phyloP scores from a whole-genome alignment of 2,888 invertebrate species.

The Drosophila rellima region DNA sequence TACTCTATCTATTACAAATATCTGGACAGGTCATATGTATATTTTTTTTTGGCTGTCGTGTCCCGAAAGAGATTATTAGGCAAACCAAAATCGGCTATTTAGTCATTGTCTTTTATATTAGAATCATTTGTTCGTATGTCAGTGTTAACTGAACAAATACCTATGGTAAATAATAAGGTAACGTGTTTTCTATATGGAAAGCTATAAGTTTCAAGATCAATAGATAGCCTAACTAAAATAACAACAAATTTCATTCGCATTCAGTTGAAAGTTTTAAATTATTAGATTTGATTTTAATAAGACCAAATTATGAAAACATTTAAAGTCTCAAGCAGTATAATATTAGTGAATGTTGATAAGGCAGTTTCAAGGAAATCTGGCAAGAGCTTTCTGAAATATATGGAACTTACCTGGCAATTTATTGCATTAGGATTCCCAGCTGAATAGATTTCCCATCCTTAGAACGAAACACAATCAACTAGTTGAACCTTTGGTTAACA shows the following conservation, averaged over 20 bases:
- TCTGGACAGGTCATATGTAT: not conserved
- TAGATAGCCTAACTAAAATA: conserved; percentile 15
- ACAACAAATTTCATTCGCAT: not conserved
- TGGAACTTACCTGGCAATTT: not conserved
- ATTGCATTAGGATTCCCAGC: conserved; percentile 2
- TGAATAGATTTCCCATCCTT: not conserved
- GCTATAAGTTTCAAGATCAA: not conserved
- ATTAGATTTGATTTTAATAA: not conserved
- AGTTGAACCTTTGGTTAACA: conserved; percentile 39
- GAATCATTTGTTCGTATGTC: not conserved
- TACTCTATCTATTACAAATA: conserved; percentile 3
- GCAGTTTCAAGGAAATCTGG: not conserved
- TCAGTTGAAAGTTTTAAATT: not conserved
- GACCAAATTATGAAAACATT: not conserved
- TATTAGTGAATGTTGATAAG: not conserved
- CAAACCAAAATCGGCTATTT: not conserved
- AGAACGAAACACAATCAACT: conserved; percentile 5
- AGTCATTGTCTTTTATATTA: not conserved
- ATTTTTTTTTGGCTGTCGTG: not conserved
- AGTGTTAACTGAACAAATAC: not conserved
- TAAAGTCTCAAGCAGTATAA: not conserved
- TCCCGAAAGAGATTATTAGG: not conserved
- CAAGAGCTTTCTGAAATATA: not conserved
- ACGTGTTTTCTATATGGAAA: not conserved
- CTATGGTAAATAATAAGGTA: not conserved